phyloP scores from a whole-genome alignment of 2,797 vertebrate genomes.

The Carapus acus region DNA sequence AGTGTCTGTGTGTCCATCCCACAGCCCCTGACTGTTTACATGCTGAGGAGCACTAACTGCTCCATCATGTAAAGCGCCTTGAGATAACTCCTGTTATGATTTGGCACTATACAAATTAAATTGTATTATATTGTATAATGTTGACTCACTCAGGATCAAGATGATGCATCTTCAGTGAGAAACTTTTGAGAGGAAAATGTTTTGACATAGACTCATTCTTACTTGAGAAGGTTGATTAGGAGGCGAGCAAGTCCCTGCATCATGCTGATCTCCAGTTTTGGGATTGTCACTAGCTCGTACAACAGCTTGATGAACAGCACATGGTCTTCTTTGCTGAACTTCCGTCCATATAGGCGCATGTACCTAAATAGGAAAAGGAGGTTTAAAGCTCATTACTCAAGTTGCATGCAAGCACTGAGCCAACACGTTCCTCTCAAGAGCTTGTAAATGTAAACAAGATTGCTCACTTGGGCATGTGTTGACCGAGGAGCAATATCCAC shows the following conservation, averaged over 20 bases:
- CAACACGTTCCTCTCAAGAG: neutral
- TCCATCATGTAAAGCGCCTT: too few species aligned
- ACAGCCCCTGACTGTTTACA: too few species aligned
- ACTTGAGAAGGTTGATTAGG: slow-evolving; percentile 95
- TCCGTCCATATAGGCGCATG: slow-evolving; percentile 92
- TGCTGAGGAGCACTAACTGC: too few species aligned
- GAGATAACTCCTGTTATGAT: too few species aligned
- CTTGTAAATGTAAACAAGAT: neutral
- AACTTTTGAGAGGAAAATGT: neutral
- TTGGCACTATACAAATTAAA: too few species aligned
- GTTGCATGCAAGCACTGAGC: neutral
- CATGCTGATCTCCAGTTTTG: slow-evolving; percentile 96
- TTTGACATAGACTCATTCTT: slow-evolving; percentile 55
- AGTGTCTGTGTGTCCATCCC: too few species aligned
- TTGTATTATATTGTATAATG: too few species aligned
- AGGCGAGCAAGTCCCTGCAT: slow-evolving; percentile 95
- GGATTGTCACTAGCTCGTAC: slow-evolving; percentile 92
- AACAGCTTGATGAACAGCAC: slow-evolving; percentile 94
- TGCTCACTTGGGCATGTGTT: neutral
- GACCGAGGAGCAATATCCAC: neutral
- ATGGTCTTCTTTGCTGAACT: slow-evolving; percentile 98
- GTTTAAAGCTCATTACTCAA: slow-evolving; percentile 1
- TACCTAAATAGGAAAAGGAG: slow-evolving; percentile 73
- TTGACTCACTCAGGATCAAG: too few species aligned
- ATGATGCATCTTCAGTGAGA: neutral